Evolutionary conservation across 2,113 vertebrate genomes (phyloP), one percentile per base, ranked within the genome.

Genomic region (Myotis yumanensis): DNA sequence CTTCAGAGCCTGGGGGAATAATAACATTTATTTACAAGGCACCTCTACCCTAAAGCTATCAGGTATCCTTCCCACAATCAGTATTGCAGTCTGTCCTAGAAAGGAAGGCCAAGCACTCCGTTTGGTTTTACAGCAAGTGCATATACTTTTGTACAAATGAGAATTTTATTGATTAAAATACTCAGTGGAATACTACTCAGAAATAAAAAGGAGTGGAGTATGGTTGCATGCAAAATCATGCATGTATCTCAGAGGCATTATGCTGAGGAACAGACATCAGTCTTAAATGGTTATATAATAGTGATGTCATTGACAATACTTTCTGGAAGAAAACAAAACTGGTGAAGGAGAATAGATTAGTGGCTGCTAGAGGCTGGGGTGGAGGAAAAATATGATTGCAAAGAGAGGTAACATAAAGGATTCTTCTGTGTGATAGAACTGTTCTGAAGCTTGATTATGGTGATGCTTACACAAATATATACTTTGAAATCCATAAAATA

Each of bases 1-100:
- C 51, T 95, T 89, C 48, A 81, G 81, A 97, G 73, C 90, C 96
- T 37, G 54, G 68, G 62, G 76, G 23, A 35, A 95, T 82, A 94
- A 64, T 75, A 89, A 25, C 88, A 95, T 95, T 93, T 96, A 46
- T 94, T 89, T 79, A 96, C 71, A 92, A 97, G 93, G 30, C 48
- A 85, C 11, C 52, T 93, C 46, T 57, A 73, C 51, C 68, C 35
- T 96, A 91, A 91, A 95, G 91, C 23, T 77, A 96, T 43, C 30
- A 69, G 82, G 18, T 97, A 37, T 90, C 16, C 91, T 68, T 69
- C 28, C 37, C 79, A 46, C 46, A 48, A 48, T 79, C 35, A 89
- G 57, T 18, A 76, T 20, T 57, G 8, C 59, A 51, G 43, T 15
- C 28, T 68, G 28, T 43, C 64, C 23, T 84, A 18, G 40, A 64